These are phyloP conservation scores for Glossophaga mutica DNA, from an alignment of 2,797 vertebrate species.

Conservation along the genomic window DNA sequence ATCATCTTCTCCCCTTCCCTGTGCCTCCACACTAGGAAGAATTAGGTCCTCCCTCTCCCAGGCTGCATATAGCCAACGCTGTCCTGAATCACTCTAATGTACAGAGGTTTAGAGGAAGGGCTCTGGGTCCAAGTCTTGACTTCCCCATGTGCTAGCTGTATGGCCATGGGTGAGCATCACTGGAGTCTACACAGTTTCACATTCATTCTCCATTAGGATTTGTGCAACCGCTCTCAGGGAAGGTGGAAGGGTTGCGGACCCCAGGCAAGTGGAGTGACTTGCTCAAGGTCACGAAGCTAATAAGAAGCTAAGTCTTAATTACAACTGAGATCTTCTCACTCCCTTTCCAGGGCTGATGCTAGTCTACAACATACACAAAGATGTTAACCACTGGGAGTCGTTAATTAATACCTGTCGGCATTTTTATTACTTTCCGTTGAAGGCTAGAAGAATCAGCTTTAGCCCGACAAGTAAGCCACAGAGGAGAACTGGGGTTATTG, in stretches of 20 bases:
- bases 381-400: neutral
- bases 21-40: neutral
- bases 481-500: conserved; percentile 38
- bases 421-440: conserved; percentile 8
- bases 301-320: neutral
- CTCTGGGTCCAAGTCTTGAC: neutral
- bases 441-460: neutral
- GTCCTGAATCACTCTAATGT: neutral
- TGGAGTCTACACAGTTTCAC: neutral
- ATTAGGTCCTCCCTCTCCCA: neutral
- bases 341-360: neutral
- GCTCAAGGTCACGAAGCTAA: conserved; percentile 31
- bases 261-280: neutral
- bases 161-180: neutral
- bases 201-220: neutral
- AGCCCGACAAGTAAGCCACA: neutral
- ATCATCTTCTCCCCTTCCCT: neutral
- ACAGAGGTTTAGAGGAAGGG: neutral
- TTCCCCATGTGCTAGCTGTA: neutral
- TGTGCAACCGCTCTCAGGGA: neutral
- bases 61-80: rapidly evolving
- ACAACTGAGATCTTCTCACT: neutral
- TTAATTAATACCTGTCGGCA: neutral
- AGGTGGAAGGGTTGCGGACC: neutral
- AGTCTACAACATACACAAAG: neutral